Conservation (phyloP, 2,888 invertebrate species). For the Chalcosyrphus nemorum region DNA sequence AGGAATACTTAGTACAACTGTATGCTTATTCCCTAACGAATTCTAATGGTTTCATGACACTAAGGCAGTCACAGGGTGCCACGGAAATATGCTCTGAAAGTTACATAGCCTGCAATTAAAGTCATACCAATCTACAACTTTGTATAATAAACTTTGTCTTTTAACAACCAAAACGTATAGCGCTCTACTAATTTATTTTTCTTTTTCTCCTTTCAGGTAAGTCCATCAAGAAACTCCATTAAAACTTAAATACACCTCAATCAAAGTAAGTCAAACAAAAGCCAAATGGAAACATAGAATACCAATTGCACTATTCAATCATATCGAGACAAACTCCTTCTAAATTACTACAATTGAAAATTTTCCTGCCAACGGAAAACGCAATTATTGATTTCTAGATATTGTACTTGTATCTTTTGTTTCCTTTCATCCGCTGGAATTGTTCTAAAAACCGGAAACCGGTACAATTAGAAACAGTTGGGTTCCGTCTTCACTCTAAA, state of each 20-base stretch:
- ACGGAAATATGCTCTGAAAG: too few species aligned
- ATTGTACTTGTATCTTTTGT: conserved; percentile 11
- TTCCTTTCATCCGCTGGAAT: not conserved
- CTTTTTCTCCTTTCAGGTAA: conserved; percentile 55
- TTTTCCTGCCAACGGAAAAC: conserved; percentile 10
- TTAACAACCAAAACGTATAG: not conserved
- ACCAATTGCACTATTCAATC: not conserved
- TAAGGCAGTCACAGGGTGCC: too few species aligned
- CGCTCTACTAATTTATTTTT: conserved; percentile 13
- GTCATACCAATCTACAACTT: too few species aligned
- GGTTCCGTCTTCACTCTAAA: not conserved
- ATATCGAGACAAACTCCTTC: not conserved
- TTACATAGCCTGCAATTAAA: too few species aligned
- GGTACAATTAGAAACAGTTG: conserved; percentile 14
- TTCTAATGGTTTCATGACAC: too few species aligned
- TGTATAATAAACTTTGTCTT: too few species aligned
- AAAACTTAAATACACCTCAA: not conserved
- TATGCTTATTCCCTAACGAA: too few species aligned
- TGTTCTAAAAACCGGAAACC: conserved; percentile 12
- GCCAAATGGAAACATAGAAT: conserved; percentile 4
- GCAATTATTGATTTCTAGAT: conserved; percentile 23
- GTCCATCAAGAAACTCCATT: conserved; percentile 22
- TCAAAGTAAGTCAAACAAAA: conserved; percentile 52
- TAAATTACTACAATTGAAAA: conserved; percentile 21
- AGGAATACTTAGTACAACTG: too few species aligned